These are phyloP conservation scores for Redunca redunca DNA, from an alignment of 2,113 vertebrate species.

Conservation along the genomic window DNA sequence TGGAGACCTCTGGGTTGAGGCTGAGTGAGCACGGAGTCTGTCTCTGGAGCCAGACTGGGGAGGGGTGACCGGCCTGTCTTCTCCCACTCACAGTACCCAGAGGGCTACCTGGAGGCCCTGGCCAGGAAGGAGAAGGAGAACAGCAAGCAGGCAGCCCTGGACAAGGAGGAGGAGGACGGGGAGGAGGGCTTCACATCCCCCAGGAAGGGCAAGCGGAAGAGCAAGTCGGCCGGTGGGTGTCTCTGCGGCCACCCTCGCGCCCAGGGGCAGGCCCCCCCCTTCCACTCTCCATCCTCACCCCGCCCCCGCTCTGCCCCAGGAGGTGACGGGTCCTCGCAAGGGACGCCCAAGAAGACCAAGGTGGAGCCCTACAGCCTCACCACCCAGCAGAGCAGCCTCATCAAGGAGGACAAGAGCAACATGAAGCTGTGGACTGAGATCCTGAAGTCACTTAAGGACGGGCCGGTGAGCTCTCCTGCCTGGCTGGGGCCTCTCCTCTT, in stretches of 20 bases:
- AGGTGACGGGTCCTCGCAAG: not conserved
- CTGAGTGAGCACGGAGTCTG: too few species aligned
- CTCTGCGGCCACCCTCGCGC: not conserved
- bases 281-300: not conserved
- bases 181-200: constrained; percentile 78
- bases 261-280: not conserved
- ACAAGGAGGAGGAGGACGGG: constrained; percentile 86
- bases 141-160: constrained; percentile 59
- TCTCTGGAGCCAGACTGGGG: not conserved
- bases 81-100: constrained; percentile 87
- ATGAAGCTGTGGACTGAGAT: constrained; percentile 95
- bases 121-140: constrained; percentile 92
- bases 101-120: constrained; percentile 92
- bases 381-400: constrained; percentile 87
- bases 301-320: constrained; percentile 5
- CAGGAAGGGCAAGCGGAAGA: constrained; percentile 89
- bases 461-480: constrained; percentile 80
- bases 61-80: not conserved
- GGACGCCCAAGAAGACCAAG: constrained; percentile 88
- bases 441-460: constrained; percentile 88
- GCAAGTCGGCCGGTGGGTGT: constrained; percentile 85
- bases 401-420: constrained; percentile 90
- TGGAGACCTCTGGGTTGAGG: not conserved
- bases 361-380: constrained; percentile 92
- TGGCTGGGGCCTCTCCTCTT: fast-evolving